A percentile compares a stretch with the other conserved stretches of the same genome.
Conservation (phyloP, 2,113 vertebrate genomes). For the Sisor rabdophorus region DNA sequence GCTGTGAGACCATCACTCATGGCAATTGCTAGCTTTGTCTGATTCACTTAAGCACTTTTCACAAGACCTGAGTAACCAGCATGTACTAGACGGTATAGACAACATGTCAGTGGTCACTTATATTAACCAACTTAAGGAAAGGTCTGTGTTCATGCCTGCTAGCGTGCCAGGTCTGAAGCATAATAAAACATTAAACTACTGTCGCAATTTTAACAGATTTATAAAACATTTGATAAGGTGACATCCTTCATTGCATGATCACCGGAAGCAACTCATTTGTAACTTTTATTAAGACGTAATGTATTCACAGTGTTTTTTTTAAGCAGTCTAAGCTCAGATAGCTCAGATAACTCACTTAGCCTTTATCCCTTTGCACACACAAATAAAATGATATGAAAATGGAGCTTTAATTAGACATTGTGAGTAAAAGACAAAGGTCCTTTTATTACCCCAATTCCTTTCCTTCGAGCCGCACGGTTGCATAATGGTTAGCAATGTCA, state of each 20-base stretch:
- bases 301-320: background rate
- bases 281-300: background rate
- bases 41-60: no score
- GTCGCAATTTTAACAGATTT: background rate
- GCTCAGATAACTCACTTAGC: no score
- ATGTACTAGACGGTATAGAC: no score
- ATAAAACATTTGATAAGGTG: background rate
- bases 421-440: background rate
- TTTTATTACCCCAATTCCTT: no score
- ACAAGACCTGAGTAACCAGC: no score
- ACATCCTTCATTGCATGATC: background rate
- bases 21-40: no score
- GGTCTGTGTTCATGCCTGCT: no score
- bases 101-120: no score
- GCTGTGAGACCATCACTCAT: no score
- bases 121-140: no score
- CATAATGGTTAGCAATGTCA: no score
- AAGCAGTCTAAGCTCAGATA: background rate
- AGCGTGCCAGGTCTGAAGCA: background rate
- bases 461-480: no score
- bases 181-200: background rate
- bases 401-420: slow-evolving; percentile 4
- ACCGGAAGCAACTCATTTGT: background rate
- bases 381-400: background rate
- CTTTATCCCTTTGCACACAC: background rate